These are phyloP conservation scores for Pseudoatta argentina DNA, from an alignment of 1,140 invertebrate genomes.

Conservation along the genomic window DNA sequence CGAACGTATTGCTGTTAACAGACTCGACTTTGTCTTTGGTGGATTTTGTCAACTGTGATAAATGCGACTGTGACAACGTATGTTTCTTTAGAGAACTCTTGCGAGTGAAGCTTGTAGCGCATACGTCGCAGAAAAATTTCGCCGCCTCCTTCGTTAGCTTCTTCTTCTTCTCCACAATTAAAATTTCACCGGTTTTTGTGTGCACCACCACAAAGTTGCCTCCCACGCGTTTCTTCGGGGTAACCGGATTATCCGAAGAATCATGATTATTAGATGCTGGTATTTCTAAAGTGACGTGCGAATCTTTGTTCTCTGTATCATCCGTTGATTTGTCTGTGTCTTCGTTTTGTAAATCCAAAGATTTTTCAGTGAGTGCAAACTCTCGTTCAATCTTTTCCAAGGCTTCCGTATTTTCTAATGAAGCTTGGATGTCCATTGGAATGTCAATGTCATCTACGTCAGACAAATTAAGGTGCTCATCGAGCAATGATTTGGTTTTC, in stretches of 20 bases:
- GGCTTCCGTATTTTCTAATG: background rate
- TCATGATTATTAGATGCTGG: conserved; percentile 15
- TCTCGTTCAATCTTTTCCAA: background rate
- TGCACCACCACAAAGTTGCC: conserved; percentile 83
- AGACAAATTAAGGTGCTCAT: conserved; percentile 67
- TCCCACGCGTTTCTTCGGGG: conserved; percentile 77
- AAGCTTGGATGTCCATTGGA: conserved; percentile 48
- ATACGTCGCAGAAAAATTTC: conserved; percentile 84
- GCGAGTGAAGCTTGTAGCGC: conserved; percentile 83
- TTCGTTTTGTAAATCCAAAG: background rate
- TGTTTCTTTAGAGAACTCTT: conserved; percentile 85
- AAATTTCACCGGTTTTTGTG: conserved; percentile 82
- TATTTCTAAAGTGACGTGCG: background rate
- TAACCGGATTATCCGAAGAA: conserved; percentile 15
- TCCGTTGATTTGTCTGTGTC: background rate
- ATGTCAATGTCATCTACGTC: conserved; percentile 61
- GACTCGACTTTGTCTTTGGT: conserved; percentile 57
- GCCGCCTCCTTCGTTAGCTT: conserved; percentile 84
- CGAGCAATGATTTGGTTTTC: conserved; percentile 59
- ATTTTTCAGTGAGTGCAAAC: background rate
- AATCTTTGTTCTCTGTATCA: conserved; percentile 39
- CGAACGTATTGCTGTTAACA: background rate
- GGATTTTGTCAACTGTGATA: conserved; percentile 76
- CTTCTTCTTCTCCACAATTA: conserved; percentile 84
- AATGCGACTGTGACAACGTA: conserved; percentile 83